Evolutionary conservation across 2,113 vertebrate genomes (phyloP), one percentile per base, ranked within the genome.

Genomic region (Sula dactylatra): DNA sequence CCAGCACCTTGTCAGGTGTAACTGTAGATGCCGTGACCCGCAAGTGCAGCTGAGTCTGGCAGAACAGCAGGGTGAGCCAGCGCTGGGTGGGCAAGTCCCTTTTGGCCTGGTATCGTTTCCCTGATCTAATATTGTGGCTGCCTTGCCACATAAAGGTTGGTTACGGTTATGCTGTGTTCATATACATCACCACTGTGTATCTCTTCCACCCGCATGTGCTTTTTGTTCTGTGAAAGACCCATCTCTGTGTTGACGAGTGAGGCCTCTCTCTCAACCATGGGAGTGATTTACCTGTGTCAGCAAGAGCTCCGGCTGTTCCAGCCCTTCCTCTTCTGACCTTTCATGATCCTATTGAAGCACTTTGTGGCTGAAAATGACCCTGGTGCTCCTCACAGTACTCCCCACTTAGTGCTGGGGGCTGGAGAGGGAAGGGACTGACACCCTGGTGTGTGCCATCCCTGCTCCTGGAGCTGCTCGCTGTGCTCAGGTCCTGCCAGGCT

Each of bases 11-110:
- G 61, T 29, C 44, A 16, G 3, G 31, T 50, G 52, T 49, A 24
- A 2, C 59, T 7, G 25, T 11, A 22, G 44, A 1, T 10, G 7
- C n/a, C 2, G 10, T 17, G 24, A 10, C 0, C 2, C 5, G 17
- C 4, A 1, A 4, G 20, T 18, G 27, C 21, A 12, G 10, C 19
- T 2, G 44, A 13, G 45, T 14, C 26, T 17, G 9, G 29, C 6
- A 11, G 82, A 42, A 13, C 2, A 26, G 50, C 16, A 5, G 50
- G 15, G 42, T 6, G 32, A 69, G 73, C 40, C 17, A 25, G 81
- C 1, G 4, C 24, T 11, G 42, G 34, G 34, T 14, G 27, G 24
- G 24, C 16, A 38, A 47, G 38, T 47, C 17, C 17, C 44, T 36
- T 71, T 13, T 31, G 44, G 36, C 50, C 25, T 21, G 36, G 13